These are phyloP conservation scores for Orthosia gracilis DNA, from an alignment of 2,888 invertebrate species.

Conservation along the genomic window DNA sequence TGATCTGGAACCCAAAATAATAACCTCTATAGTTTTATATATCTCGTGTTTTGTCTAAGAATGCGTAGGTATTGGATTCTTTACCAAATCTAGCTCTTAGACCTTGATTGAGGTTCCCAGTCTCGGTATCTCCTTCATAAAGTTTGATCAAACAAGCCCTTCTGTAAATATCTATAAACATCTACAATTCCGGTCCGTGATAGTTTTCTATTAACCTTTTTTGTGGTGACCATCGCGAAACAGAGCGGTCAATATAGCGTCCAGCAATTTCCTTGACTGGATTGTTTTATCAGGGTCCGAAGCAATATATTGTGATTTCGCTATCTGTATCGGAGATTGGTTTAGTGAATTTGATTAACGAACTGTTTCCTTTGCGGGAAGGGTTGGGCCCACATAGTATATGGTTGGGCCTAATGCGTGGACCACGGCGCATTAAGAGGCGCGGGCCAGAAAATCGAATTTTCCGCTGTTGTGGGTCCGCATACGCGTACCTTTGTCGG, in stretches of 20 bases:
- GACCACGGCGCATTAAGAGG: constrained; percentile 82
- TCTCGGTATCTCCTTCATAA: constrained; percentile 19
- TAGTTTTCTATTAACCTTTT: constrained; percentile 50
- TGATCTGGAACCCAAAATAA: constrained; percentile 25
- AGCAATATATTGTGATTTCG: constrained; percentile 83
- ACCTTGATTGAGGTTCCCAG: constrained; percentile 10
- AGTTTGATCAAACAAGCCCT: constrained; percentile 39
- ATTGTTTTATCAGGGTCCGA: constrained; percentile 78
- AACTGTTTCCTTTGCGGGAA: constrained; percentile 81
- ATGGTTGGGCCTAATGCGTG: constrained; percentile 81
- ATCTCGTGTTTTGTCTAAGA: constrained; percentile 1
- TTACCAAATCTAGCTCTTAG: constrained; percentile 9
- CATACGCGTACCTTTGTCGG: constrained; percentile 77
- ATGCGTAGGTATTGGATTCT: neutral
- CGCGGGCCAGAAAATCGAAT: constrained; percentile 89
- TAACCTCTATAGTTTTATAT: constrained; percentile 27
- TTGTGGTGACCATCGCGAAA: constrained; percentile 44
- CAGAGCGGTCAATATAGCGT: constrained; percentile 55
- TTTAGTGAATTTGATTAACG: constrained; percentile 88
- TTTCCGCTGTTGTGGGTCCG: constrained; percentile 83
- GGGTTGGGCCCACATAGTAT: constrained; percentile 77
- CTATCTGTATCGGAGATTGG: constrained; percentile 86
- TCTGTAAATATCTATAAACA: constrained; percentile 32
- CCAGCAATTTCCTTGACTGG: constrained; percentile 68
- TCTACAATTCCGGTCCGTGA: constrained; percentile 28